phyloP scores from a whole-genome alignment of 2,797 vertebrate genomes.

The Tenualosa thibaudeaui region DNA sequence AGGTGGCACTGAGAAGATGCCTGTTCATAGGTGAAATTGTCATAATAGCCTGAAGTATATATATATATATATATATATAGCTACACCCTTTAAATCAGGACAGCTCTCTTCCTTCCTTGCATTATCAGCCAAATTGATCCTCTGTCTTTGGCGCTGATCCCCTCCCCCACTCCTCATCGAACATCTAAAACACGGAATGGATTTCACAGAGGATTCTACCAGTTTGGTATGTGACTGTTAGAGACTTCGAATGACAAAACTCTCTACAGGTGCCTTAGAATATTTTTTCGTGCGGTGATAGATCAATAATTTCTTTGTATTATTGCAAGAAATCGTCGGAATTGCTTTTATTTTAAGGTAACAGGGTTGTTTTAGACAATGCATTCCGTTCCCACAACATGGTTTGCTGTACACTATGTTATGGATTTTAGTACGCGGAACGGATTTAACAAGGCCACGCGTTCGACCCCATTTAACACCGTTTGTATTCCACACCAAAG shows the following conservation, averaged over 20 bases:
- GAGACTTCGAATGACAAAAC: neutral
- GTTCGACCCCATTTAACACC: slow-evolving; percentile 62
- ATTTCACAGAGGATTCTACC: slow-evolving; percentile 44
- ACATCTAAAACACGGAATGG: slow-evolving; percentile 51
- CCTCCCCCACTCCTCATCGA: slow-evolving; percentile 46
- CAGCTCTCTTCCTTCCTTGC: slow-evolving; percentile 20
- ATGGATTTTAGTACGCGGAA: slow-evolving; percentile 65
- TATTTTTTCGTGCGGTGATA: neutral
- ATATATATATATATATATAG: neutral
- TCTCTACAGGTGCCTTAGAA: neutral
- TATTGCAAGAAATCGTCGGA: neutral
- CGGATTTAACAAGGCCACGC: slow-evolving; percentile 69
- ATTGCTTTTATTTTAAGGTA: neutral
- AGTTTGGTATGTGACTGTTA: slow-evolving; percentile 9
- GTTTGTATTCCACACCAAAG: slow-evolving; percentile 48
- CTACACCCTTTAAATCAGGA: slow-evolving; percentile 10
- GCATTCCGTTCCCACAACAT: slow-evolving; percentile 54
- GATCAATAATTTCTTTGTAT: neutral
- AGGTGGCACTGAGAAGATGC: neutral
- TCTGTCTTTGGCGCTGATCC: slow-evolving; percentile 26
- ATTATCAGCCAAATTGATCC: slow-evolving; percentile 15
- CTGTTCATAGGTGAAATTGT: neutral
- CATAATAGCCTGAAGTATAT: neutral
- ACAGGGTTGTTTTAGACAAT: slow-evolving; percentile 64
- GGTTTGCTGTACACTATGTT: slow-evolving; percentile 54